Conservation (phyloP, 2,113 vertebrate species). For the Pyrgilauda ruficollis region DNA sequence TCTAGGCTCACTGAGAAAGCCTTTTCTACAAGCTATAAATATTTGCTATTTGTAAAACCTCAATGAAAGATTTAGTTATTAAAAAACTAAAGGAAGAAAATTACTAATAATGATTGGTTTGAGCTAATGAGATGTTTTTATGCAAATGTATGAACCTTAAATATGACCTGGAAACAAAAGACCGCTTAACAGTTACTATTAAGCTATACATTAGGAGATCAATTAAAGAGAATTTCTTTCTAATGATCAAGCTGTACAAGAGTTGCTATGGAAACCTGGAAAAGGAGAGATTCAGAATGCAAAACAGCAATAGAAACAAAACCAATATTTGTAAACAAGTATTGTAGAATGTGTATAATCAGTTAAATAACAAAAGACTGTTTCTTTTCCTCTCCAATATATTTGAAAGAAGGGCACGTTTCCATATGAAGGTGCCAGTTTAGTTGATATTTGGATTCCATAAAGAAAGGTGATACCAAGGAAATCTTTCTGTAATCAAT, state of each 20-base stretch:
- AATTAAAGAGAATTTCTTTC: constrained; percentile 94
- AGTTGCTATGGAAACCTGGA: constrained; percentile 85
- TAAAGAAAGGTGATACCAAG: constrained; percentile 14
- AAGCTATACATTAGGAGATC: constrained; percentile 97
- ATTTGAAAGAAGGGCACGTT: background rate
- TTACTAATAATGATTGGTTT: constrained; percentile 94
- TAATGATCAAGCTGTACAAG: constrained; percentile 79
- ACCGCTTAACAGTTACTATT: constrained; percentile 89
- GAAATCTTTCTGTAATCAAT: background rate
- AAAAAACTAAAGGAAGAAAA: constrained; percentile 87
- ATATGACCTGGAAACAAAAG: constrained; percentile 98
- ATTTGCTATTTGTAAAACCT: constrained; percentile 85
- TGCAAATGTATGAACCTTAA: constrained; percentile 90
- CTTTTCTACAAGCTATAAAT: constrained; percentile 83
- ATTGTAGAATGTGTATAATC: constrained; percentile 70
- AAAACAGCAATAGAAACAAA: constrained; percentile 71
- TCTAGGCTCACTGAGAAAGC: constrained; percentile 68
- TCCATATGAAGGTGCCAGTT: background rate
- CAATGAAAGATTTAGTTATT: constrained; percentile 83
- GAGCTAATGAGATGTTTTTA: constrained; percentile 88
- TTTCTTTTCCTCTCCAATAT: background rate
- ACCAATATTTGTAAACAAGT: constrained; percentile 80
- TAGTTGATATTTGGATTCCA: constrained; percentile 15
- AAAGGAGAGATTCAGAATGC: constrained; percentile 71
- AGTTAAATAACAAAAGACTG: constrained; percentile 63